Base-by-base conservation (phyloP, 1,140 invertebrate genomes). In the Brachionus plicatilis region DNA sequence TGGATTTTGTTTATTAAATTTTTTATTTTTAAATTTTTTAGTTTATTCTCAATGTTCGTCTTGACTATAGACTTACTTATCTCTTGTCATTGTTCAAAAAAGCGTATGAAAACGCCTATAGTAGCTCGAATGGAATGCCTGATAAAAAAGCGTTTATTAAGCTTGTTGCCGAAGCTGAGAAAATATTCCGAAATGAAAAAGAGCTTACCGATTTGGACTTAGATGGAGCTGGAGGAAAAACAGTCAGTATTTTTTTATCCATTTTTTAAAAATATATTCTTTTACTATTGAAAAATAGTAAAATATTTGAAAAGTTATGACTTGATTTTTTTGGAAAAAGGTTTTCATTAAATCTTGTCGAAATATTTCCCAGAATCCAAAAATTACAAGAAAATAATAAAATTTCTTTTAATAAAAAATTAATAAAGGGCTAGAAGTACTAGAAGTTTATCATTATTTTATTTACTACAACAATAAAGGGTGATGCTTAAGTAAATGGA, bases 1-100 rank as follows among this genome's bases (percentile, higher is more conserved):
- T 20, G 8, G n/a, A 97, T 99, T 96, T 98, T 88, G n/a, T n/a
- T n/a, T n/a, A n/a, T n/a, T n/a, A n/a, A 99, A 96, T 70, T 29
- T 37, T 90, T 91, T 98, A 24, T 98, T 98, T 99, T 83, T 98
- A 99, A 91, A 98, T 99, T 86, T 90, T 99, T 84, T 91, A 97
- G 92, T 99, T 99, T 88, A 98, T 99, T 87, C 91, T 98, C 83
- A 95, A 99, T 90, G 96, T 99, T 7, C 92, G 97, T 86, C 90
- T 99, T 86, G 97, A 99, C 91, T 99, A 98, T 90, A 86, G 96
- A 82, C 98, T 99, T 86, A 98, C 96, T 86, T 96, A 96, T 87
- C 91, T 99, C 43, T 91, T 99, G 47, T 97, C 96, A 37, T 97
- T 97, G 87, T 99, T 99, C 89, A 99, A 98, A 91, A 92, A 94